Evolutionary conservation across 2,888 invertebrate species (phyloP).

Genomic region (Cantharis rustica): DNA sequence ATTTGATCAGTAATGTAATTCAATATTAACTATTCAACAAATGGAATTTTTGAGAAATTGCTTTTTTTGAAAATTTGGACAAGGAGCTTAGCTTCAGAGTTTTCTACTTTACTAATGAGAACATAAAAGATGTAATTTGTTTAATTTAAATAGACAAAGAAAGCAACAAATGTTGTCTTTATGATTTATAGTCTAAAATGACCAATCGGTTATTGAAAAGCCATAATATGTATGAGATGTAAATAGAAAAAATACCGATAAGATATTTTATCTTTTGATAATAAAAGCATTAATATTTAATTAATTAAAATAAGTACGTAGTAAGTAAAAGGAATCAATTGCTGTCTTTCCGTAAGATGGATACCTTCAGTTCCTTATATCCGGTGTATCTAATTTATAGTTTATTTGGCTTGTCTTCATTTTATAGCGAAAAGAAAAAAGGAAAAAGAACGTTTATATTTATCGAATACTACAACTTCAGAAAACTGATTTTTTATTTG

Average conservation of each 20-base stretch:
- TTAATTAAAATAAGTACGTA: neutral
- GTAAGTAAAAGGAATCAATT: neutral
- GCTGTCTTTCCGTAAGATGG: neutral
- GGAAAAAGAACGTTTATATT: neutral
- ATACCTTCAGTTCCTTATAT: neutral
- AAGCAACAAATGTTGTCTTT: too few relatives aligned
- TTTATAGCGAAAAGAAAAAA: neutral
- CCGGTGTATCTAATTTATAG: neutral
- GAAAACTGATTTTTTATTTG: neutral
- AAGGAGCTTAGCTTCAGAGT: too few relatives aligned
- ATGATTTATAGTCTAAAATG: too few relatives aligned
- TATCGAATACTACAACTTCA: neutral
- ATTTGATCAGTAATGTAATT: too few relatives aligned
- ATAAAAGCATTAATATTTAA: neutral
- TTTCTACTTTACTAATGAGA: too few relatives aligned
- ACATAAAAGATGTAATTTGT: too few relatives aligned
- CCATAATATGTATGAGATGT: neutral
- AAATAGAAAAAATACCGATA: too few relatives aligned
- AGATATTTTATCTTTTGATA: neutral
- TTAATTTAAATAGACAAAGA: too few relatives aligned
- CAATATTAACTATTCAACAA: too few relatives aligned
- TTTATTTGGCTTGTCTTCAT: neutral
- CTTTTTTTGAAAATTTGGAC: too few relatives aligned
- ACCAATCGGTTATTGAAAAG: neutral
- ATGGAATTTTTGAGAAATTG: too few relatives aligned